Conservation (phyloP, 2,888 invertebrate species). For the Polyommatus icarus region DNA sequence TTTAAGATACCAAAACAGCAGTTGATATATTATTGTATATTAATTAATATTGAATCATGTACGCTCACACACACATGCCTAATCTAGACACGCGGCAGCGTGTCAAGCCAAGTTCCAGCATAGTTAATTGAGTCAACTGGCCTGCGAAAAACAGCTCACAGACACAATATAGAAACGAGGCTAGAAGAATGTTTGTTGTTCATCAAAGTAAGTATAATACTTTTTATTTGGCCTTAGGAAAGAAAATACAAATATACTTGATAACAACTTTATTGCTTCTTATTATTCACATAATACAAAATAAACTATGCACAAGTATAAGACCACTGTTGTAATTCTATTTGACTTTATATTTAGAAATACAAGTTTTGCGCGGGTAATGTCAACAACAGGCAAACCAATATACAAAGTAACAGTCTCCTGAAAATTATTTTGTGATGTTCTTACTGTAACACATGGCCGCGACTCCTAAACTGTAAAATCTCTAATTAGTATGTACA, state of each 20-base stretch:
- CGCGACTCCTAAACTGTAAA: constrained; percentile 59
- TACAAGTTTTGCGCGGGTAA: constrained; percentile 50
- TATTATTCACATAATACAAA: constrained; percentile 85
- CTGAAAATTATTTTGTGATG: constrained; percentile 64
- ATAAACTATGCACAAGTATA: constrained; percentile 84
- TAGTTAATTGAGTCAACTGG: too few relatives aligned
- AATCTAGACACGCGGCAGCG: too few relatives aligned
- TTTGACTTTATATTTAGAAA: constrained; percentile 64
- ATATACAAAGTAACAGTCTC: constrained; percentile 62
- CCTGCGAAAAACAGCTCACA: too few relatives aligned
- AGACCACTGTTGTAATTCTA: constrained; percentile 72
- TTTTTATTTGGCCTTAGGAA: not conserved
- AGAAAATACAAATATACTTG: constrained; percentile 56
- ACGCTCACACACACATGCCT: too few relatives aligned
- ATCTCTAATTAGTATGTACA: constrained; percentile 69
- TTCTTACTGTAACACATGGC: constrained; percentile 64
- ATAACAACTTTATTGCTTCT: constrained; percentile 84
- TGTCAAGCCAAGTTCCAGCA: too few relatives aligned
- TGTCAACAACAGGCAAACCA: constrained; percentile 45
- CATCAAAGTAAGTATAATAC: too few relatives aligned
- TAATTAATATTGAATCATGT: too few relatives aligned
- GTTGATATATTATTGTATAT: too few relatives aligned
- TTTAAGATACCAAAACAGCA: too few relatives aligned
- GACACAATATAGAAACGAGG: too few relatives aligned
- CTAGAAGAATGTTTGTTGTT: too few relatives aligned